A percentile compares a stretch with the other conserved stretches of the same genome.
These are phyloP conservation scores for Apamea sordens DNA, from an alignment of 2,888 invertebrate species.

Conservation along the genomic window DNA sequence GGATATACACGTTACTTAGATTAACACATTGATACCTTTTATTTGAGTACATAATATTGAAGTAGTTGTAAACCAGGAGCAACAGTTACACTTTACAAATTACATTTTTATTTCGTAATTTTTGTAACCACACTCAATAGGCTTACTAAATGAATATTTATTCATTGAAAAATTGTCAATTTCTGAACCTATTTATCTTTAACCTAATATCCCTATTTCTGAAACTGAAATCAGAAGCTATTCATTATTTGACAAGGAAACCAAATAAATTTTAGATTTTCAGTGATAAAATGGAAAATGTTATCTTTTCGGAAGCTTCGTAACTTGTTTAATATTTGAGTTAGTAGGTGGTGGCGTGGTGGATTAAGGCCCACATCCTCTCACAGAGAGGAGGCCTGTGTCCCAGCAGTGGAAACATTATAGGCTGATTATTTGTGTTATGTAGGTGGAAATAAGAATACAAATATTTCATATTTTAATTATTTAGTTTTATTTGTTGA, in stretches of 20 bases:
- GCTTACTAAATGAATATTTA: not conserved
- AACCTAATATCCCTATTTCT: not conserved
- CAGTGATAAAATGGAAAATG: conserved; percentile 8
- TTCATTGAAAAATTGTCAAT: not conserved
- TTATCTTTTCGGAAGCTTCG: not conserved
- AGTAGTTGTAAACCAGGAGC: not conserved
- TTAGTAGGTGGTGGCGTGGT: not conserved
- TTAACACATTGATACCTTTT: too few relatives aligned
- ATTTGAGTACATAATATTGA: too few relatives aligned
- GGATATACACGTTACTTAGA: too few relatives aligned
- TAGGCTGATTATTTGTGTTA: too few relatives aligned
- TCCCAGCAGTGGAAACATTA: too few relatives aligned
- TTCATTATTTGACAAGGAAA: conserved; percentile 17
- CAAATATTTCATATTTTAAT: not conserved
- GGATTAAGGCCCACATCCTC: too few relatives aligned
- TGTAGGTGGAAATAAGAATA: not conserved
- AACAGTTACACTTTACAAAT: not conserved
- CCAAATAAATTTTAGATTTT: conserved; percentile 11
- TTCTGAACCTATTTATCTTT: conserved; percentile 22
- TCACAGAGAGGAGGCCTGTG: too few relatives aligned
- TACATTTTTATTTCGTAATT: not conserved
- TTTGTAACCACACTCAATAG: not conserved
- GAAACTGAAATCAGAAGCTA: conserved; percentile 29
- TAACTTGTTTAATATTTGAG: conserved; percentile 7
- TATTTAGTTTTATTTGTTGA: not conserved